Percentiles rank a stretch among this genome's conserved stretches.
Evolutionary conservation across 2,888 invertebrate genomes (phyloP).

Genomic region (Lottia scabra): DNA sequence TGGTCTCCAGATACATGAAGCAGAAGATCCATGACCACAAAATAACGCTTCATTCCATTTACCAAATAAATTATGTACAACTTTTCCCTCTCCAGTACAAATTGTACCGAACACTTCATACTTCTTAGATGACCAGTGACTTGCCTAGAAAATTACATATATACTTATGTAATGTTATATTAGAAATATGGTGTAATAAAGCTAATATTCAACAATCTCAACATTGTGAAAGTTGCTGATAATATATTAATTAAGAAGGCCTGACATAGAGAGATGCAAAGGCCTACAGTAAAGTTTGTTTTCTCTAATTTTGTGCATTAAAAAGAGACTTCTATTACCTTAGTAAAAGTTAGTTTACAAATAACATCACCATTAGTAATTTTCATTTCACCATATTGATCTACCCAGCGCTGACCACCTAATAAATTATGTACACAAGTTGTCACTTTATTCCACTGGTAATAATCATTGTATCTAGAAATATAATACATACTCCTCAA

Average conservation of each 20-base stretch:
- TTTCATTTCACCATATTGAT: constrained; percentile 86
- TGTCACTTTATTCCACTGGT: constrained; percentile 85
- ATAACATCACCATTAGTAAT: constrained; percentile 75
- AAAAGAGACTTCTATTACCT: constrained; percentile 72
- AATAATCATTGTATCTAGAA: constrained; percentile 78
- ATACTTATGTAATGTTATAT: no score
- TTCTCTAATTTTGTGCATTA: background rate
- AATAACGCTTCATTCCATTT: constrained; percentile 87
- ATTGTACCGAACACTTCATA: constrained; percentile 82
- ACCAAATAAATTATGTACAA: constrained; percentile 78
- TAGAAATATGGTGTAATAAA: no score
- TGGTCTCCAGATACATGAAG: constrained; percentile 83
- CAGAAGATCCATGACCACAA: constrained; percentile 77
- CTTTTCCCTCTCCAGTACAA: constrained; percentile 73
- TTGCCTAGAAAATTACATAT: constrained; percentile 72
- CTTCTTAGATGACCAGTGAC: constrained; percentile 82
- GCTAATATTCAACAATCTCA: no score
- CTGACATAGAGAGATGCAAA: no score
- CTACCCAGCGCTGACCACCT: constrained; percentile 86
- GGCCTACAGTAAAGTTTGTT: no score
- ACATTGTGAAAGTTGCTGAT: no score
- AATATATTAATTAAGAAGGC: no score
- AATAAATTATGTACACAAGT: constrained; percentile 88
- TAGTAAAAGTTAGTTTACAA: constrained; percentile 84
- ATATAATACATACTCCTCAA: no score